Evolutionary conservation across 2,113 vertebrate species (phyloP).

Genomic region (Heptranchias perlo): DNA sequence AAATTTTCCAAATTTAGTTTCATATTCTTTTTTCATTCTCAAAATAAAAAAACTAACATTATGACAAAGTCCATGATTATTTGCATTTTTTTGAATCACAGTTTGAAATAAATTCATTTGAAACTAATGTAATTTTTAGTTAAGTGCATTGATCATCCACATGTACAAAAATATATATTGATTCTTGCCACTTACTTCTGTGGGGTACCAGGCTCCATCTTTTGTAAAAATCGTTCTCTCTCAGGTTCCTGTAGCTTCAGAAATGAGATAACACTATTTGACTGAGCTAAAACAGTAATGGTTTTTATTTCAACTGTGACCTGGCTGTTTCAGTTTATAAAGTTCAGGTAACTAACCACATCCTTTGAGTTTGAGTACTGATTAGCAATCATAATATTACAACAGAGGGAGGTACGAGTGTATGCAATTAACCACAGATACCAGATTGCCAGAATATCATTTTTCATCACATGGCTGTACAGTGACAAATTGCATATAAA

Average conservation of each 20-base stretch:
- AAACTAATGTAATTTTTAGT: background rate
- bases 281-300: background rate
- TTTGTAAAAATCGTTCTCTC: background rate
- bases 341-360: background rate
- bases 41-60: background rate
- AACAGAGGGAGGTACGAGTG: background rate
- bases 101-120: background rate
- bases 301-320: background rate
- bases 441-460: too few relatives aligned
- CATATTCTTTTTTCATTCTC: background rate
- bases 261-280: background rate
- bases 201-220: background rate
- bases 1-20: background rate
- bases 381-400: background rate
- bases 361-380: background rate
- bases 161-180: background rate
- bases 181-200: background rate
- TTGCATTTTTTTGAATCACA: background rate
- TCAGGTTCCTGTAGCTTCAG: background rate
- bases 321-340: background rate
- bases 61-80: background rate
- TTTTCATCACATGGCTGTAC: too few relatives aligned
- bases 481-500: too few relatives aligned
- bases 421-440: too few relatives aligned
- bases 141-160: background rate